A percentile compares a stretch with the other conserved stretches of the same genome.
These are phyloP conservation scores for Phocides pigmalion DNA, from an alignment of 1,140 invertebrate species.

Conservation along the genomic window DNA sequence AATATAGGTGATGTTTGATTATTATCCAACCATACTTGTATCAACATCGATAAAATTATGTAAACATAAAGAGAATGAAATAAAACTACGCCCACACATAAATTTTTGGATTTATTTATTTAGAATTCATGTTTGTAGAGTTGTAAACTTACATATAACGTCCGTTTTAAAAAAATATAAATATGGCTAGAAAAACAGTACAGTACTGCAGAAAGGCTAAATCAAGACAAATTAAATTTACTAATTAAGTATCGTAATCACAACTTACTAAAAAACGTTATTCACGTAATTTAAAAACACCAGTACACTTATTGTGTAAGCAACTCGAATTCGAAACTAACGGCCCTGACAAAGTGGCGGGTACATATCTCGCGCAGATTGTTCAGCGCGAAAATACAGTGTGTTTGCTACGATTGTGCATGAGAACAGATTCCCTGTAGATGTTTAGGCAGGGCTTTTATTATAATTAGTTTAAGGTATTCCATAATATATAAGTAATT, in stretches of 20 bases:
- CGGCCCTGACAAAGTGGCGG: no score
- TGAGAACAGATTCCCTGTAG: no score
- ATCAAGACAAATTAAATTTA: conserved; percentile 52
- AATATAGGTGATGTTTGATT: conserved; percentile 15
- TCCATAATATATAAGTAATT: no score
- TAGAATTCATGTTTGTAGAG: conserved; percentile 79
- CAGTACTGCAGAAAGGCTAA: conserved; percentile 67
- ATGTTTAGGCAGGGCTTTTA: no score
- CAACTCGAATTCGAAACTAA: no score
- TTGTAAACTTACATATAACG: conserved; percentile 79
- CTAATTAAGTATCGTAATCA: conserved; percentile 64
- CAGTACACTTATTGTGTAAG: no score
- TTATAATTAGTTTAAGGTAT: no score
- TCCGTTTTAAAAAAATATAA: conserved; percentile 80
- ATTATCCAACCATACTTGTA: conserved; percentile 9
- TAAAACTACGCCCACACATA: conserved; percentile 45
- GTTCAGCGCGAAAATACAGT: no score
- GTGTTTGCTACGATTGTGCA: no score
- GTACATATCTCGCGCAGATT: no score
- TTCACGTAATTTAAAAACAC: conserved; percentile 53
- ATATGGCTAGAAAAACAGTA: conserved; percentile 76
- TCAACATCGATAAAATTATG: conserved; percentile 9
- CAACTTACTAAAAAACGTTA: conserved; percentile 55
- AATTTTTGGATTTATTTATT: conserved; percentile 79
- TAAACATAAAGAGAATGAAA: conserved; percentile 23